Percentiles rank a stretch among this genome's conserved stretches.
Conservation (phyloP, 2,113 vertebrate genomes). For the Isurus oxyrinchus region DNA sequence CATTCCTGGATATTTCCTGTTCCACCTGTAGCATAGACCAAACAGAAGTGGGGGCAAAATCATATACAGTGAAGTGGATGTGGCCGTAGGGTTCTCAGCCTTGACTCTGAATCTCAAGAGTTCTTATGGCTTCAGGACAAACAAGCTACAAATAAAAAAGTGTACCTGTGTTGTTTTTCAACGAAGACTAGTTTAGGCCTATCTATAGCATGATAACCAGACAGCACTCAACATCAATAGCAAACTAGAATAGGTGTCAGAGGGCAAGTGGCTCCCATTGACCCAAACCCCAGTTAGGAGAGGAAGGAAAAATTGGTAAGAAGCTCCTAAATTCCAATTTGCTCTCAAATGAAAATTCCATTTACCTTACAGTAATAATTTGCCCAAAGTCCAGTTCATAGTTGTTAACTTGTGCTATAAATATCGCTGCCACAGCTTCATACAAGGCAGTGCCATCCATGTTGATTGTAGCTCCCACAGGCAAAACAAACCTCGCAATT, state of each 20-base stretch:
- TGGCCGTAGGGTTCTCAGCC: background rate
- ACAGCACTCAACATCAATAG: background rate
- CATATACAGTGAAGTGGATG: background rate
- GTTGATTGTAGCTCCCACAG: conserved; percentile 74
- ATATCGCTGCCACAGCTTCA: conserved; percentile 91
- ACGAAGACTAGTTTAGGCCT: background rate
- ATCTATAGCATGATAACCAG: background rate
- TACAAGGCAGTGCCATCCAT: conserved; percentile 71
- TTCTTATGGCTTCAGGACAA: background rate
- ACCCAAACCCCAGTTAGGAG: background rate
- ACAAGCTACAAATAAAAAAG: background rate
- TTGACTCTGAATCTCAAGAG: background rate
- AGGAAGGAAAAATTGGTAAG: background rate
- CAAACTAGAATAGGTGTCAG: background rate
- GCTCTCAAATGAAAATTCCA: background rate
- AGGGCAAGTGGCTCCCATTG: background rate
- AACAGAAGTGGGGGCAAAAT: background rate
- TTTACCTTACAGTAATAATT: conserved; percentile 94
- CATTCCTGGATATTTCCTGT: background rate
- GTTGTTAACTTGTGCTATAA: conserved; percentile 96
- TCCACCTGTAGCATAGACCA: background rate
- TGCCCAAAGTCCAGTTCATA: conserved; percentile 94
- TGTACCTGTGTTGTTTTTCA: background rate
- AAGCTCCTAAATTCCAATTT: background rate
- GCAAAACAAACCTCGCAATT: conserved; percentile 88